These are phyloP conservation scores for Noctua janthina DNA, from an alignment of 2,888 invertebrate genomes.

Conservation along the genomic window DNA sequence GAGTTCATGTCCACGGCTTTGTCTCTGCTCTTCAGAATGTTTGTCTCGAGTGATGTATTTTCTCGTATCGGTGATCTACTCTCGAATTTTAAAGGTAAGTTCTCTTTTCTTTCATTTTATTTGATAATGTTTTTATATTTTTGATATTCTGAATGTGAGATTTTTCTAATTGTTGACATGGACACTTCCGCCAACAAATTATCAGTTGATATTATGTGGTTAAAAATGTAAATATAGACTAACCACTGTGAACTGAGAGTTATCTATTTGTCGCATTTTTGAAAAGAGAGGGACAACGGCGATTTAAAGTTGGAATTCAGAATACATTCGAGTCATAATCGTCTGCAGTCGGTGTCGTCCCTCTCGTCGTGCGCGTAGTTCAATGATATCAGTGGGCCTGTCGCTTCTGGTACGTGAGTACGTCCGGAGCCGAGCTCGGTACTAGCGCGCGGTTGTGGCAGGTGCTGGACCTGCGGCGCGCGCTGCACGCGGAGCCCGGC, in stretches of 20 bases:
- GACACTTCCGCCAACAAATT: slow-evolving; percentile 16
- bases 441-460: slow-evolving; percentile 82
- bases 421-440: slow-evolving; percentile 29
- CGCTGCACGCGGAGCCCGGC: slow-evolving; percentile 94
- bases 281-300: slow-evolving; percentile 53
- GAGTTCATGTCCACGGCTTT: slow-evolving; percentile 82
- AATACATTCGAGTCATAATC: not conserved
- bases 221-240: slow-evolving; percentile 48
- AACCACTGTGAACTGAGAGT: slow-evolving; percentile 39
- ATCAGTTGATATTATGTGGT: slow-evolving; percentile 35
- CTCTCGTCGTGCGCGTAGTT: slow-evolving; percentile 46
- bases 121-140: slow-evolving; percentile 60
- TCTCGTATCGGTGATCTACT: slow-evolving; percentile 73
- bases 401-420: slow-evolving; percentile 45
- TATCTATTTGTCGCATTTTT: slow-evolving; percentile 33
- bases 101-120: slow-evolving; percentile 73
- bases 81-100: slow-evolving; percentile 82
- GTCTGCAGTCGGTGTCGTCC: slow-evolving; percentile 31
- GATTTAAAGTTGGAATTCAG: not conserved
- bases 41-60: slow-evolving; percentile 82
- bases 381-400: slow-evolving; percentile 56
- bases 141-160: slow-evolving; percentile 55
- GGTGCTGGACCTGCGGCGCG: slow-evolving; percentile 95
- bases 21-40: slow-evolving; percentile 77
- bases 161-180: slow-evolving; percentile 36